These are phyloP conservation scores for Clarias macrocephalus DNA, from an alignment of 2,113 vertebrate genomes.

Conservation along the genomic window DNA sequence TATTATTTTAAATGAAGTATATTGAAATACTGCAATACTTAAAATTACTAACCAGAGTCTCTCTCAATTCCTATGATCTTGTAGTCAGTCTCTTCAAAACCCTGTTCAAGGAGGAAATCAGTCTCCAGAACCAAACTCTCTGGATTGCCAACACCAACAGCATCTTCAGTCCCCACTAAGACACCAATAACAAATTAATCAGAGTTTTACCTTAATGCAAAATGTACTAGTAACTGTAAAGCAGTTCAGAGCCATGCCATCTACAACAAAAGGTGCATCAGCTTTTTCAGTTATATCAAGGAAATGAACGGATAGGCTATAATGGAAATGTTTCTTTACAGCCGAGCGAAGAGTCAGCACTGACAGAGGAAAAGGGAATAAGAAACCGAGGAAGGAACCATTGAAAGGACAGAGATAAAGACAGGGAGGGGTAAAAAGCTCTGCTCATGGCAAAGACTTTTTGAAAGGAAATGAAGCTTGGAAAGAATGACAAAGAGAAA, in stretches of 20 bases:
- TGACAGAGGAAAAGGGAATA: slow-evolving; percentile 25
- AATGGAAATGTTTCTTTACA: background rate
- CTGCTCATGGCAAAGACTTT: slow-evolving; percentile 32
- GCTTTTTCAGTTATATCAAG: background rate
- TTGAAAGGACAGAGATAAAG: slow-evolving; percentile 40
- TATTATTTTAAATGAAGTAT: background rate
- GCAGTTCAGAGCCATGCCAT: background rate
- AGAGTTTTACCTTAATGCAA: background rate
- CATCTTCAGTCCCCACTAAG: slow-evolving; percentile 73
- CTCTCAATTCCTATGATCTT: slow-evolving; percentile 75
- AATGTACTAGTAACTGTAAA: background rate
- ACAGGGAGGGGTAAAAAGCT: slow-evolving; percentile 31
- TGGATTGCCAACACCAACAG: slow-evolving; percentile 64
- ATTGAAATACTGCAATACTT: background rate
- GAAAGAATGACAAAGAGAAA: slow-evolving; percentile 57
- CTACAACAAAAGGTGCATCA: background rate
- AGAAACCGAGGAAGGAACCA: slow-evolving; percentile 49
- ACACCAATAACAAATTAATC: slow-evolving; percentile 5
- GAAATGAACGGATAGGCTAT: no score
- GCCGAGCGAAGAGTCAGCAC: background rate
- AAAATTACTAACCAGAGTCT: slow-evolving; percentile 72
- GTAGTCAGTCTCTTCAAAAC: slow-evolving; percentile 70
- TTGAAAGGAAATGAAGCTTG: slow-evolving; percentile 60
- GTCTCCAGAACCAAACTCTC: slow-evolving; percentile 73
- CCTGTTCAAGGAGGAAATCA: slow-evolving; percentile 76